Evolutionary conservation across 2,888 invertebrate species (phyloP).

Genomic region (Hypolimnas misippus): DNA sequence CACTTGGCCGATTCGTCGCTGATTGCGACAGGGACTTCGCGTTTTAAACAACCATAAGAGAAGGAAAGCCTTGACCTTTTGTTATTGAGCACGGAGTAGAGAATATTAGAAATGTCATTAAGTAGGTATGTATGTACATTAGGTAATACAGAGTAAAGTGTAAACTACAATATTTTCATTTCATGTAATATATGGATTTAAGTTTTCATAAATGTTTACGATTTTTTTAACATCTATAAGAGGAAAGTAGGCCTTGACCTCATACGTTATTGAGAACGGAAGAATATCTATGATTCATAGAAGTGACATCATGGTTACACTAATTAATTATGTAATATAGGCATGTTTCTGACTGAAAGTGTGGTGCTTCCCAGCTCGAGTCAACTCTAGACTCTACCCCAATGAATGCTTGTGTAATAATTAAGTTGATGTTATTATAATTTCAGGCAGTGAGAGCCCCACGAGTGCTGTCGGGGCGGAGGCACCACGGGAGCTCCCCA

Average conservation of each 20-base stretch:
- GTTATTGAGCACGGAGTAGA: background rate
- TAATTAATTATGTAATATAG: background rate
- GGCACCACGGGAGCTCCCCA: slow-evolving; percentile 86
- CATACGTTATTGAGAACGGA: background rate
- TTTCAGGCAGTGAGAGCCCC: slow-evolving; percentile 89
- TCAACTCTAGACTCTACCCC: too few species aligned
- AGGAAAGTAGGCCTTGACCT: slow-evolving; percentile 14
- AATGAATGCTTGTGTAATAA: background rate
- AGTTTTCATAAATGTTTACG: background rate
- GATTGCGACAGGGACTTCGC: too few species aligned
- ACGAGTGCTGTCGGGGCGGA: slow-evolving; percentile 84
- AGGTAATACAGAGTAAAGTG: too few species aligned
- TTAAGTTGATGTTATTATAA: slow-evolving; percentile 34
- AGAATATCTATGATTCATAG: background rate
- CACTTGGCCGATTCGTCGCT: too few species aligned
- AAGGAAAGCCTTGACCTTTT: background rate
- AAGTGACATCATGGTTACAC: background rate
- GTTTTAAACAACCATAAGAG: background rate
- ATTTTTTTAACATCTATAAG: slow-evolving; percentile 6
- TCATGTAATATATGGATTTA: too few species aligned
- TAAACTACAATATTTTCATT: too few species aligned
- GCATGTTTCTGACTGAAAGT: background rate
- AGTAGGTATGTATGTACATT: too few species aligned
- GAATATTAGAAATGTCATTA: background rate
- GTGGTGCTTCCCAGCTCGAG: too few species aligned